A percentile compares a stretch with the other conserved stretches of the same genome.
These are phyloP conservation scores for Ochlodes sylvanus DNA, from an alignment of 2,888 invertebrate genomes.

Conservation along the genomic window DNA sequence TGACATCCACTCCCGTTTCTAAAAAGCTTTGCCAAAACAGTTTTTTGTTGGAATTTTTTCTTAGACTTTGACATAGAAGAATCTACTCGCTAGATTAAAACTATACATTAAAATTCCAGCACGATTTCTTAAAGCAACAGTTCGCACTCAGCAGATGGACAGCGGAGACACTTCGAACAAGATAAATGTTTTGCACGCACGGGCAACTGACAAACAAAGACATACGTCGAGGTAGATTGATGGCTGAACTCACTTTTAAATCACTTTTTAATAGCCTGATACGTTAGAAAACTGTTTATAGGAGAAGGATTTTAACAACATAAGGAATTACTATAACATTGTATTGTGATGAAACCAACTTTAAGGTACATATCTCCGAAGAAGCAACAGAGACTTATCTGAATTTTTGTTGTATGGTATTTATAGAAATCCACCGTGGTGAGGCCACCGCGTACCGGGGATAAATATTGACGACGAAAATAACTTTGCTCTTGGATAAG, in stretches of 20 bases:
- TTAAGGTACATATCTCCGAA: too few relatives aligned
- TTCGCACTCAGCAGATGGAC: background rate
- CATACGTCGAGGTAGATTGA: constrained; percentile 26
- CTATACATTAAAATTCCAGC: background rate
- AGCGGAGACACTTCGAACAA: constrained; percentile 9
- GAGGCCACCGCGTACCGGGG: too few relatives aligned
- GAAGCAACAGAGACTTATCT: too few relatives aligned
- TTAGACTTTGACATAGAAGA: background rate
- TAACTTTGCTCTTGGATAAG: too few relatives aligned
- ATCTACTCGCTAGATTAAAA: background rate
- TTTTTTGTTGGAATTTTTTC: background rate
- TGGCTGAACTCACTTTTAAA: constrained; percentile 7
- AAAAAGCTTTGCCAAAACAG: background rate
- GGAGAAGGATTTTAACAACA: too few relatives aligned
- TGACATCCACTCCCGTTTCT: background rate
- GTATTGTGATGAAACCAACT: too few relatives aligned
- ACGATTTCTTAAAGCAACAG: background rate
- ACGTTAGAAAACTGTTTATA: background rate
- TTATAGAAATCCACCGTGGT: too few relatives aligned
- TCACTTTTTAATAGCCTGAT: background rate
- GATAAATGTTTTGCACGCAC: background rate
- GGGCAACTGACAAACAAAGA: constrained; percentile 25
- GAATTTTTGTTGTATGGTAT: too few relatives aligned
- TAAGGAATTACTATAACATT: too few relatives aligned
- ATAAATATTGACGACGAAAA: too few relatives aligned